These are phyloP conservation scores for Chloromyia formosa DNA, from an alignment of 2,888 invertebrate genomes.

Conservation along the genomic window DNA sequence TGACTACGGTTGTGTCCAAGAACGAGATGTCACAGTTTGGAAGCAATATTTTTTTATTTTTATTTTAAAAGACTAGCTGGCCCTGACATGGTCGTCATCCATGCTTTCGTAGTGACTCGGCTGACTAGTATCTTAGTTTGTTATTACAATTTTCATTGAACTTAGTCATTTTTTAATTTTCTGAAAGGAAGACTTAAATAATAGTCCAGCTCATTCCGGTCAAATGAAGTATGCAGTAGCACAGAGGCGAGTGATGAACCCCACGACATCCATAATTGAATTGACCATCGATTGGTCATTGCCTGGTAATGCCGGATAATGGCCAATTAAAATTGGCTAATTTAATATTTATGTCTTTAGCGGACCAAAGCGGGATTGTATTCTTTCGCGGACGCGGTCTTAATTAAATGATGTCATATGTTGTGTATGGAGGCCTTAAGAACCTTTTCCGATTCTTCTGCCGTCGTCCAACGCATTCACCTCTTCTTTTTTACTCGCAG, in stretches of 20 bases:
- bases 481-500: neutral
- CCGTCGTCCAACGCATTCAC: constrained; percentile 23
- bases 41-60: neutral
- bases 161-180: neutral
- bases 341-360: neutral
- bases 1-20: neutral
- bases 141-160: constrained; percentile 18
- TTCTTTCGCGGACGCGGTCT: neutral
- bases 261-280: neutral
- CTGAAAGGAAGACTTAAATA: neutral
- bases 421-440: constrained; percentile 26
- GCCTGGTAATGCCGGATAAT: neutral
- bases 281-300: neutral
- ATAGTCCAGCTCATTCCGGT: neutral
- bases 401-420: constrained; percentile 9
- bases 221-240: neutral
- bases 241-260: neutral
- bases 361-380: neutral
- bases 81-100: neutral
- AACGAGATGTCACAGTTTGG: neutral
- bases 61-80: neutral
- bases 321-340: constrained; percentile 5
- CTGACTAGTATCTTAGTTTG: neutral
- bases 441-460: neutral
- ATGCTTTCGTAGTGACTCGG: neutral